These are phyloP conservation scores for Rotaria magnacalcarata DNA, from an alignment of 2,888 invertebrate species.

Conservation along the genomic window DNA sequence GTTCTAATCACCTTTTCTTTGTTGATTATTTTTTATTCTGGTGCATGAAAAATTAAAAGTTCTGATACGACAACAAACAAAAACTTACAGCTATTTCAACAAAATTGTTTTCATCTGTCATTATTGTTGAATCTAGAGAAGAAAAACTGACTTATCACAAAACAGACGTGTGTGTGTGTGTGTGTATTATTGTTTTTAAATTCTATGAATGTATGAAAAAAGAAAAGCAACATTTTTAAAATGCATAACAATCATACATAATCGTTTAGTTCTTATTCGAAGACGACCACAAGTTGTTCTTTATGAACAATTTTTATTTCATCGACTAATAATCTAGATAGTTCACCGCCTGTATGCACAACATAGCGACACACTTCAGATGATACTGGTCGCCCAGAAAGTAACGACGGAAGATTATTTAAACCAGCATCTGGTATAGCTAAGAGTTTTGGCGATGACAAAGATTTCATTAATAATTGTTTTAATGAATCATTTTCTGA, in stretches of 20 bases:
- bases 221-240: not conserved
- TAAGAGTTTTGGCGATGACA: not conserved
- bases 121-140: not conserved
- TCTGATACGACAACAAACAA: not conserved
- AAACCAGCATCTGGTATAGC: not conserved
- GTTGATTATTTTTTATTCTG: not conserved
- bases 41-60: not conserved
- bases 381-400: not conserved
- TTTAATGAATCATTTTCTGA: not conserved
- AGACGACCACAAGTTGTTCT: not conserved
- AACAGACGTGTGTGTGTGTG: not conserved
- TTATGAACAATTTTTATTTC: conserved; percentile 20
- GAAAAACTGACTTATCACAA: not conserved
- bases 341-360: not conserved
- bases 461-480: not conserved
- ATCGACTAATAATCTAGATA: not conserved
- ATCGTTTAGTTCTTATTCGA: not conserved
- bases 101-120: not conserved
- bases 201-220: conserved; percentile 1
- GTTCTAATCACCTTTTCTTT: not conserved
- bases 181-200: not conserved
- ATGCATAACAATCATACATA: not conserved
- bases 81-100: not conserved
- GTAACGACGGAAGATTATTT: not conserved
- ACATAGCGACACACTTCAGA: not conserved